These are phyloP conservation scores for Psittacula echo DNA, from an alignment of 2,797 vertebrate genomes.

Conservation along the genomic window DNA sequence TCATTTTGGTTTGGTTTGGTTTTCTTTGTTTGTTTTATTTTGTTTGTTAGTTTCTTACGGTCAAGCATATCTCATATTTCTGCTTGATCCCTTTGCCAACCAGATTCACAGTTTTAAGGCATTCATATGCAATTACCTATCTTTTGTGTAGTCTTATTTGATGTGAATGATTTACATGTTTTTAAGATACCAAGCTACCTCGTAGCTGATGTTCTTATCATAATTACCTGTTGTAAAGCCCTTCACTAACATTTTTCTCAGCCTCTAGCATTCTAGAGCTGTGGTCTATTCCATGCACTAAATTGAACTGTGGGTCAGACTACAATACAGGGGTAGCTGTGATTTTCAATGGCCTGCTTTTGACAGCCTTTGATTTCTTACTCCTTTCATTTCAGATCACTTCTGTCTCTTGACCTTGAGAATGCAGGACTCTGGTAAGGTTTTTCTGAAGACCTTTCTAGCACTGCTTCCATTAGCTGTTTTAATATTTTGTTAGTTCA, in stretches of 20 bases:
- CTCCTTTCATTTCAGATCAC: neutral
- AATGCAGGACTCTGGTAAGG: neutral
- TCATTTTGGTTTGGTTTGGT: neutral
- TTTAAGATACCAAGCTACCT: neutral
- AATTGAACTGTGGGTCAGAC: neutral
- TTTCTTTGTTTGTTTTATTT: neutral
- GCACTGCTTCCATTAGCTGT: neutral
- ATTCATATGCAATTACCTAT: neutral
- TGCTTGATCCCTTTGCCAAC: neutral
- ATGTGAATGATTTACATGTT: neutral
- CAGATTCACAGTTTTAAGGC: neutral
- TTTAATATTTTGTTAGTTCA: neutral
- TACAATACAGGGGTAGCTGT: neutral
- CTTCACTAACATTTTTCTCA: neutral
- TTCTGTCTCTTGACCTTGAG: neutral
- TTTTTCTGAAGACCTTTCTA: neutral
- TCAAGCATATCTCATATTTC: neutral
- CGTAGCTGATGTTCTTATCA: neutral
- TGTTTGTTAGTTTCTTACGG: neutral
- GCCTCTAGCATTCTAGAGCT: neutral
- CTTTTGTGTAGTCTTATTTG: neutral
- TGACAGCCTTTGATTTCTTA: neutral
- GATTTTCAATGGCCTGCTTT: neutral
- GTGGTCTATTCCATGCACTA: fast-evolving
- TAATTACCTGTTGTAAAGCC: neutral